phyloP scores from a whole-genome alignment of 2,113 vertebrate genomes.

The Chionodraco myersi region DNA sequence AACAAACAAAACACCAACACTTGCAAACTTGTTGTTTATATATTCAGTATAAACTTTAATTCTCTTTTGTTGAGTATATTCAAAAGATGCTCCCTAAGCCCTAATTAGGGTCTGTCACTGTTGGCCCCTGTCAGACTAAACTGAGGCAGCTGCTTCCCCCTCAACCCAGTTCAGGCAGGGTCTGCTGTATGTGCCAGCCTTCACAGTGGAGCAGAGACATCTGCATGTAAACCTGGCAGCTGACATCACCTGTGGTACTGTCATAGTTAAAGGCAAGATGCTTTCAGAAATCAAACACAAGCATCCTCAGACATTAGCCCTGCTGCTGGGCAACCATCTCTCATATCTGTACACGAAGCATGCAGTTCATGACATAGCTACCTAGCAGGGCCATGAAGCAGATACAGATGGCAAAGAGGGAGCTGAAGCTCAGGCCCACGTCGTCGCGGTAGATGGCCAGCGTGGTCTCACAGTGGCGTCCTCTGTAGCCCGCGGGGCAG shows the following conservation, averaged over 20 bases:
- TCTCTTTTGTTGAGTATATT: not conserved
- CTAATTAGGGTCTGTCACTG: not conserved
- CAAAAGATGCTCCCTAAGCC: not conserved
- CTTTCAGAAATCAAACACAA: too few relatives aligned
- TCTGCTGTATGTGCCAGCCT: too few relatives aligned
- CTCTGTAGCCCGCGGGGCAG: constrained; percentile 87
- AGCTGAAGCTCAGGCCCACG: constrained; percentile 90
- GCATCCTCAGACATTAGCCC: too few relatives aligned
- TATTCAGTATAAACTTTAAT: not conserved
- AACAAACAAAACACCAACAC: not conserved
- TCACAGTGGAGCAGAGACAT: too few relatives aligned
- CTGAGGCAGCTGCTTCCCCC: not conserved
- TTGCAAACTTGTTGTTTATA: not conserved
- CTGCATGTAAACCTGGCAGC: too few relatives aligned
- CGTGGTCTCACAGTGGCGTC: constrained; percentile 86
- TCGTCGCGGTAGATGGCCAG: constrained; percentile 88
- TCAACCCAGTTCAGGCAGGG: not conserved
- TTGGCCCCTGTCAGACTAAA: not conserved
- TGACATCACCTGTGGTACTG: too few relatives aligned
- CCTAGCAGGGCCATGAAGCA: constrained; percentile 91
- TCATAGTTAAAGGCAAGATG: too few relatives aligned
- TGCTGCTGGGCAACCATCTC: not conserved
- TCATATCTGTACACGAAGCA: not conserved
- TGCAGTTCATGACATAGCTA: constrained; percentile 73
- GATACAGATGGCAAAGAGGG: constrained; percentile 90